A percentile compares a stretch with the other conserved stretches of the same genome.
Evolutionary conservation across 2,888 invertebrate species (phyloP).

Genomic region (Neoascia interrupta): DNA sequence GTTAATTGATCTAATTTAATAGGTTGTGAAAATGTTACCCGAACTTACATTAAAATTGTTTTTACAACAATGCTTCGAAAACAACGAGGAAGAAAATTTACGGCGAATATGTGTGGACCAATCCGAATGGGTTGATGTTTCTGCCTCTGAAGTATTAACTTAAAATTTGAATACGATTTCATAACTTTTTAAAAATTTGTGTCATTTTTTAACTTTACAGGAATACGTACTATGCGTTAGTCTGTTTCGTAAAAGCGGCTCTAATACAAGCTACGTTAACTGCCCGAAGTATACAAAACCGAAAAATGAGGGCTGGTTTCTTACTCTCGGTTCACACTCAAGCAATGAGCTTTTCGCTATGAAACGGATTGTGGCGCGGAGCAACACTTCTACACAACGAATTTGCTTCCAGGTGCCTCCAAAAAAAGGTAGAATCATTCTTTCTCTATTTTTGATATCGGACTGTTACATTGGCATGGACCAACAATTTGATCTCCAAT

Average conservation of each 20-base stretch:
- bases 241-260: constrained; percentile 81
- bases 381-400: constrained; percentile 80
- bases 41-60: constrained; percentile 82
- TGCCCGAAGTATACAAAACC: constrained; percentile 94
- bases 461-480: constrained; percentile 96
- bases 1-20: too few species aligned
- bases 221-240: constrained; percentile 86
- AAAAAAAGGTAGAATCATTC: constrained; percentile 86
- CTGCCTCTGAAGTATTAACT: constrained; percentile 82
- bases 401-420: constrained; percentile 84
- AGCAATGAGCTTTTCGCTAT: constrained; percentile 88
- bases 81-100: constrained; percentile 72
- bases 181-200: too few species aligned
- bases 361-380: constrained; percentile 85
- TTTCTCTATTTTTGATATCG: constrained; percentile 92
- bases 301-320: constrained; percentile 97
- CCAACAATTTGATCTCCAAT: constrained; percentile 88
- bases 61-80: constrained; percentile 82
- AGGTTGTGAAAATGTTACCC: constrained; percentile 84
- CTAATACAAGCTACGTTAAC: constrained; percentile 84
- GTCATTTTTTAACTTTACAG: constrained; percentile 72
- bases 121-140: constrained; percentile 83
- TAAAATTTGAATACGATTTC: neutral
- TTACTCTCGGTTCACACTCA: constrained; percentile 88
- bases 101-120: constrained; percentile 62